Conservation (phyloP, 2,888 invertebrate species). For the Anorthoa munda region DNA sequence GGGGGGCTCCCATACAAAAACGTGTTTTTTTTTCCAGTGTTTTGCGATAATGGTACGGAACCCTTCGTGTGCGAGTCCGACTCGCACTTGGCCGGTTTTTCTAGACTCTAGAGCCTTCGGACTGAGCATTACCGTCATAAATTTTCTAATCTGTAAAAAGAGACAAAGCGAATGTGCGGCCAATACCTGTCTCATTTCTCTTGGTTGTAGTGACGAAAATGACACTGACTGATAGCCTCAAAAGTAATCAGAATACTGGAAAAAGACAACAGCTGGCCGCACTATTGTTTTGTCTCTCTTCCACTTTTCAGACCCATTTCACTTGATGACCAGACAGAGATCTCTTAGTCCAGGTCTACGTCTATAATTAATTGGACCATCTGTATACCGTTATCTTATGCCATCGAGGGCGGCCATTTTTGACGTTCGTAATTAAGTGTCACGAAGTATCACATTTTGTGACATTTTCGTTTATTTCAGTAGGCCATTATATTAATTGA, state of each 20-base stretch:
- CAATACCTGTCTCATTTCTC: background rate
- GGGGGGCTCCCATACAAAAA: too few species aligned
- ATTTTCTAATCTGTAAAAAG: background rate
- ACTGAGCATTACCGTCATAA: background rate
- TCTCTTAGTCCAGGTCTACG: background rate
- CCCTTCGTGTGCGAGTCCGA: too few species aligned
- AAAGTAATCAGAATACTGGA: background rate
- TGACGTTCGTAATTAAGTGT: conserved; percentile 42
- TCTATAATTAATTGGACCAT: conserved; percentile 1
- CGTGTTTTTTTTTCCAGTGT: too few species aligned
- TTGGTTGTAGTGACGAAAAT: background rate
- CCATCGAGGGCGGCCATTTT: conserved; percentile 18
- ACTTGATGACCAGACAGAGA: background rate
- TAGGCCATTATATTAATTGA: conserved; percentile 1
- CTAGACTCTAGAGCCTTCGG: background rate
- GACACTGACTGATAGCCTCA: background rate
- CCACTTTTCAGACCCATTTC: background rate
- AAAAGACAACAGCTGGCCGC: background rate
- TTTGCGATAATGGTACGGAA: too few species aligned
- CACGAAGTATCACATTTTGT: conserved; percentile 31
- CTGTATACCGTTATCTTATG: conserved; percentile 31
- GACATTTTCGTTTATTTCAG: conserved; percentile 32
- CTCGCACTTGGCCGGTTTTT: too few species aligned
- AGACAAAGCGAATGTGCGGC: background rate
- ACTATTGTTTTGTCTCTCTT: background rate